phyloP scores from a whole-genome alignment of 2,888 invertebrate species.

The Drosophila nr. perissopoda region DNA sequence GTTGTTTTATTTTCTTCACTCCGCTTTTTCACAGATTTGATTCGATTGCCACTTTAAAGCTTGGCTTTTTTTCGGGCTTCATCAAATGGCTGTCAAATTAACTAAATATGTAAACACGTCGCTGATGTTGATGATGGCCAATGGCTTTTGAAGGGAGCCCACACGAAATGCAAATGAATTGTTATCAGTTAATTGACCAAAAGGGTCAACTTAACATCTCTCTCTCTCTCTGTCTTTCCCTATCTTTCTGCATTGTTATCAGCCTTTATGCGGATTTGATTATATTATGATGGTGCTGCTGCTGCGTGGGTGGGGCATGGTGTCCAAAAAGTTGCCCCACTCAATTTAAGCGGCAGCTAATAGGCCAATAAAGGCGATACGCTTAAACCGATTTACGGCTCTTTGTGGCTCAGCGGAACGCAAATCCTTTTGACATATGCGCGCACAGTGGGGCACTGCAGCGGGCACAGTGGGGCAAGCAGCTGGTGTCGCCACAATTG shows the following conservation, averaged over 20 bases:
- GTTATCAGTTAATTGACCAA: constrained; percentile 70
- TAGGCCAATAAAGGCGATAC: constrained; percentile 68
- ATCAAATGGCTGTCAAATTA: constrained; percentile 73
- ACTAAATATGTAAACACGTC: constrained; percentile 54
- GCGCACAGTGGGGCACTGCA: constrained; percentile 23
- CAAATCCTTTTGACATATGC: constrained; percentile 70
- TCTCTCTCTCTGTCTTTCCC: background rate
- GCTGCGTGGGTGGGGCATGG: constrained; percentile 53
- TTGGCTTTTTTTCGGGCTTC: constrained; percentile 22
- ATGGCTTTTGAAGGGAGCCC: constrained; percentile 29
- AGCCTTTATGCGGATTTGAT: constrained; percentile 61
- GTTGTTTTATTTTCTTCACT: background rate
- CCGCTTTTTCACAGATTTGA: constrained; percentile 28
- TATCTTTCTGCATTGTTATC: constrained; percentile 53
- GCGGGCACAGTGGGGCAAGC: constrained; percentile 27
- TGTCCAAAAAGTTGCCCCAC: constrained; percentile 54
- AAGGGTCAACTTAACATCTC: constrained; percentile 11
- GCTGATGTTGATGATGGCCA: constrained; percentile 16
- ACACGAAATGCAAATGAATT: constrained; percentile 70
- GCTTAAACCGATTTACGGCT: constrained; percentile 21
- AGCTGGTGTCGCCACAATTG: constrained; percentile 61
- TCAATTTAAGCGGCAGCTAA: constrained; percentile 75
- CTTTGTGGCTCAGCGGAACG: constrained; percentile 9
- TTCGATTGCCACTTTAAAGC: constrained; percentile 52
- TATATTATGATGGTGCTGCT: constrained; percentile 15